Percentiles rank a stretch among this genome's conserved stretches.
phyloP scores from a whole-genome alignment of 2,113 vertebrate species.

The Plectropomus leopardus region DNA sequence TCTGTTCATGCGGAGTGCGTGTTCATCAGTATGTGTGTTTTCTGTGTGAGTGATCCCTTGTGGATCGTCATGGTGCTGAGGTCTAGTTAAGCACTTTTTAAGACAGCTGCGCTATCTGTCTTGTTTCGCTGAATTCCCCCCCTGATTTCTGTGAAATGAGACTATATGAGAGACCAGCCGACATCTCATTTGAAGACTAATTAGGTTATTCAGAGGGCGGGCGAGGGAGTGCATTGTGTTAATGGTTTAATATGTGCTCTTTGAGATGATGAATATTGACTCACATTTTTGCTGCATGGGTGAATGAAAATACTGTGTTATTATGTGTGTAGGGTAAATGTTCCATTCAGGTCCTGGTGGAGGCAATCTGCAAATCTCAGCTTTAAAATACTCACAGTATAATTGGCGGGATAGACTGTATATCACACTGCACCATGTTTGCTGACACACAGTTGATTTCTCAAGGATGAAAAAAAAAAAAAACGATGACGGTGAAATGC shows the following conservation, averaged over 20 bases:
- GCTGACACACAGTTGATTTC: constrained; percentile 56
- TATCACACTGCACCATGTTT: constrained; percentile 47
- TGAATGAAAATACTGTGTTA: constrained; percentile 53
- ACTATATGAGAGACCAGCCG: constrained; percentile 64
- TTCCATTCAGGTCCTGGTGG: constrained; percentile 13
- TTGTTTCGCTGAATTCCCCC: constrained; percentile 52
- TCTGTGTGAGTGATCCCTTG: constrained; percentile 21
- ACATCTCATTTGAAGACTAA: constrained; percentile 79
- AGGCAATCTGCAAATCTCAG: constrained; percentile 52
- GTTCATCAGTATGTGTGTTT: not conserved
- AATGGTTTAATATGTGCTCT: constrained; percentile 69
- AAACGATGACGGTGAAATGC: constrained; percentile 40
- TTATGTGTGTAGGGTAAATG: constrained; percentile 32
- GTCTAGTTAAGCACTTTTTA: constrained; percentile 58
- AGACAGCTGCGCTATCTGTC: constrained; percentile 47
- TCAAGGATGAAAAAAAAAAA: constrained; percentile 27
- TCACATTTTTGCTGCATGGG: constrained; percentile 50
- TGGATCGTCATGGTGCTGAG: constrained; percentile 32
- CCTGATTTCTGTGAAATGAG: constrained; percentile 69
- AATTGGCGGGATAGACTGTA: constrained; percentile 40
- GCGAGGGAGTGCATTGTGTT: constrained; percentile 52
- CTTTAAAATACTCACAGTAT: constrained; percentile 46
- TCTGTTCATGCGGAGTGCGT: not conserved
- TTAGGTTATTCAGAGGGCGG: constrained; percentile 71
- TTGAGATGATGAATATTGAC: constrained; percentile 65